Evolutionary conservation across 2,888 invertebrate species (phyloP), one percentile per base, ranked within the genome.

Genomic region (Neoascia interrupta): DNA sequence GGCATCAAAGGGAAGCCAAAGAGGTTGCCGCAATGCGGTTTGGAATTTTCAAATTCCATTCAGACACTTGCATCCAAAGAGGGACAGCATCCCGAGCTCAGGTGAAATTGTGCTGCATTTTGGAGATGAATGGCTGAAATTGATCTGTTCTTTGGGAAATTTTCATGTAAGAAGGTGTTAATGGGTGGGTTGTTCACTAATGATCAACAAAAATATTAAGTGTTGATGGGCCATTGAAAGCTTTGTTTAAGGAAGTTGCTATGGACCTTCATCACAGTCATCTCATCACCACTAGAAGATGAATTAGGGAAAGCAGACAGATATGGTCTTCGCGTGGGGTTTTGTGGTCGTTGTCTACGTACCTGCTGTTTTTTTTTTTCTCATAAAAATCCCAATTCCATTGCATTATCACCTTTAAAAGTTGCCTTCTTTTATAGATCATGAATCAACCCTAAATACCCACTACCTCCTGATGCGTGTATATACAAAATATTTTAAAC

Each of bases 81-180:
- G 19, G 41, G 34, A 54, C 19, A 15, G 11, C 6, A 19, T 19
- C 31, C 13, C 21, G 15, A 49, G 63, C 26, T 69, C 49, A 69
- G 60, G 70, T 70, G 53, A 54, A 60, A 45, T 43, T 74, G 39
- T 64, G 31, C 34, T 19, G 43, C 56, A 31, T 56, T 49, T 61
- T n/a, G 16, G 23, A 47, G 26, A 54, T 47, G 56, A 23, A 37
- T 64, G 36, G 28, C 19, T 34, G 45, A 49, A 70, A 76, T 70
- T 66, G 70, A 76, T 70, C 58, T 70, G 53, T 76, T 64, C 58
- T 54, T 53, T 39, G n/a, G 16, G 26, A 45, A 23, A 47, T 49
- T 66, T 70, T 26, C 15, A 10, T 76, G 76, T 76, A 37, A 39
- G 47, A 58, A 63, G 75, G 61, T 69, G 75, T 63, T 69, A 69